These are phyloP conservation scores for Corythornis leucogaster DNA, from an alignment of 2,797 vertebrate species.

Conservation along the genomic window DNA sequence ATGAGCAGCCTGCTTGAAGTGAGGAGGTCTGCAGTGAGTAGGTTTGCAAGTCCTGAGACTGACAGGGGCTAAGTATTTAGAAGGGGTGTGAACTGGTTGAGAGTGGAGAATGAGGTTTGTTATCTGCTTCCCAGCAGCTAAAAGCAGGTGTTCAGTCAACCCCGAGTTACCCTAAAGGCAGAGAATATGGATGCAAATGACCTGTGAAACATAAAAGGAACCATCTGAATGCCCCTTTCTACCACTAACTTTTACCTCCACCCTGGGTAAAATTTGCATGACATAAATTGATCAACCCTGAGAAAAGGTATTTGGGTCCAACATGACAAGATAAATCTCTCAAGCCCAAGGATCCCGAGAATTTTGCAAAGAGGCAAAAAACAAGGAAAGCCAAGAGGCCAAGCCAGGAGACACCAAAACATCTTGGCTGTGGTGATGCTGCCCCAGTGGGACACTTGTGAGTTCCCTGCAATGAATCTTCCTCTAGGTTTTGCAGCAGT, in stretches of 20 bases:
- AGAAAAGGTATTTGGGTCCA: not conserved
- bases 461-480: not conserved
- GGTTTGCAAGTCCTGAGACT: not conserved
- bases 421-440: not conserved
- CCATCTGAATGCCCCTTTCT: slow-evolving; percentile 36
- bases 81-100: not conserved
- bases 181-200: slow-evolving; percentile 67
- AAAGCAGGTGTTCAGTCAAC: slow-evolving; percentile 51
- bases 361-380: not conserved
- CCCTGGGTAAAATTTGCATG: slow-evolving; percentile 38
- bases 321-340: not conserved
- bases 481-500: not conserved
- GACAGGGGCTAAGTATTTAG: not conserved
- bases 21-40: not conserved
- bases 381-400: not conserved
- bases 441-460: not conserved
- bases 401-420: not conserved
- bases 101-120: slow-evolving; percentile 3
- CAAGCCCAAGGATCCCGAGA: not conserved
- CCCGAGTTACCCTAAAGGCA: slow-evolving; percentile 45
- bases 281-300: not conserved
- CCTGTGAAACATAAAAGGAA: slow-evolving; percentile 47
- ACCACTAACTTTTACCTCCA: slow-evolving; percentile 19
- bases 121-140: slow-evolving; percentile 20
- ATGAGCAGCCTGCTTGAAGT: not conserved